Evolutionary conservation across 2,797 vertebrate genomes (phyloP).

Genomic region (Lemur catta): DNA sequence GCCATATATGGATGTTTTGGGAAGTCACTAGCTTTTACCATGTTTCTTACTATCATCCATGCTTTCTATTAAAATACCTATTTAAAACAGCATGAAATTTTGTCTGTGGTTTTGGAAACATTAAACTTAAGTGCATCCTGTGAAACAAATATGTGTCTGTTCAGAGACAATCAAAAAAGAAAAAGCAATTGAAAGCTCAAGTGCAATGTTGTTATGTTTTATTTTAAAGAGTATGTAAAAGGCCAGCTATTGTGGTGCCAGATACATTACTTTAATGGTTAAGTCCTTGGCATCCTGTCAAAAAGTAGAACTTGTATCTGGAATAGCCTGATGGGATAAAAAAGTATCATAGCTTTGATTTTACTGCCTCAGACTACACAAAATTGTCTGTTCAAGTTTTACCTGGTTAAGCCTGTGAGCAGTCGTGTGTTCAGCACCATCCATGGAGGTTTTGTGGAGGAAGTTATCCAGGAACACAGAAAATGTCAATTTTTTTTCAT

Average conservation of each 20-base stretch:
- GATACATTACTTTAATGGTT: slow-evolving; percentile 29
- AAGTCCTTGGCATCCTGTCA: slow-evolving; percentile 56
- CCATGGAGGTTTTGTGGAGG: neutral
- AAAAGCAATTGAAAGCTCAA: slow-evolving; percentile 53
- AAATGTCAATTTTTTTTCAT: neutral
- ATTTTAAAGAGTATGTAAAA: slow-evolving; percentile 59
- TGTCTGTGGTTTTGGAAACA: slow-evolving; percentile 45
- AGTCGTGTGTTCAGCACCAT: neutral
- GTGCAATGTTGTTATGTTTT: slow-evolving; percentile 47
- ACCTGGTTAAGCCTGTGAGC: neutral
- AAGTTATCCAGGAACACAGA: neutral
- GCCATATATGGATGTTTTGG: slow-evolving; percentile 40
- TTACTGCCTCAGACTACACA: slow-evolving; percentile 8
- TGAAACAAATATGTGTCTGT: slow-evolving; percentile 56
- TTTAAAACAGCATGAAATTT: slow-evolving; percentile 55
- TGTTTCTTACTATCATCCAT: slow-evolving; percentile 29
- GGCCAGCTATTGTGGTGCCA: slow-evolving; percentile 49
- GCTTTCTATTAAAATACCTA: slow-evolving; percentile 49
- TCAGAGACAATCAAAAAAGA: slow-evolving; percentile 57
- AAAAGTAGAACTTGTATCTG: slow-evolving; percentile 55
- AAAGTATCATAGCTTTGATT: slow-evolving; percentile 33
- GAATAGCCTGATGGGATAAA: slow-evolving; percentile 15
- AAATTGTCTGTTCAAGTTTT: neutral
- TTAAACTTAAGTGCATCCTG: slow-evolving; percentile 59
- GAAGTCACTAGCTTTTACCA: slow-evolving; percentile 35